Conservation (phyloP, 2,797 vertebrate species). For the Danio jaintianensis region DNA sequence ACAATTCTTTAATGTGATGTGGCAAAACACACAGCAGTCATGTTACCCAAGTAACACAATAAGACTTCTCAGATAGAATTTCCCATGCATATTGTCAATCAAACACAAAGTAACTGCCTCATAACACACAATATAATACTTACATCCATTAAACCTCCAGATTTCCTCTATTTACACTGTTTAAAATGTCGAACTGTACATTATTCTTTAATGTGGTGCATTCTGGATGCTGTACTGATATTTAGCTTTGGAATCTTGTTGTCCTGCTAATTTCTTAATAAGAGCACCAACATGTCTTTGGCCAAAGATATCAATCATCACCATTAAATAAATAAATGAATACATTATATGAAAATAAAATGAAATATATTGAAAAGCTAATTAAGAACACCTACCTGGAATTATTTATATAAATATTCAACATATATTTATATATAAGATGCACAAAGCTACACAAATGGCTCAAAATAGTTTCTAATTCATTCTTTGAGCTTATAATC, state of each 20-base stretch:
- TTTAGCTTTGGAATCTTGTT: background rate
- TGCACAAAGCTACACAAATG: slow-evolving; percentile 5
- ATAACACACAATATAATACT: slow-evolving; percentile 40
- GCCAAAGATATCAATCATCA: slow-evolving; percentile 27
- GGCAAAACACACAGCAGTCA: slow-evolving; percentile 23
- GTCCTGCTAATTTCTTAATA: background rate
- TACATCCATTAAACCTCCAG: slow-evolving; percentile 28
- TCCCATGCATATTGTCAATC: slow-evolving; percentile 50
- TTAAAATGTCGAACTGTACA: slow-evolving; percentile 8
- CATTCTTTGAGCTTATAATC: background rate
- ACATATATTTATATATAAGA: slow-evolving; percentile 20
- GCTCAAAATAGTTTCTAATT: slow-evolving; percentile 20
- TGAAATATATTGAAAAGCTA: background rate
- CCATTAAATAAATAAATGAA: slow-evolving; percentile 23
- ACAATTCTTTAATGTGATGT: slow-evolving; percentile 8
- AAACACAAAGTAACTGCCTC: slow-evolving; percentile 9
- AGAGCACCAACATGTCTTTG: slow-evolving; percentile 51
- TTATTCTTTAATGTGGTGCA: background rate
- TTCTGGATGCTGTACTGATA: slow-evolving; percentile 6
- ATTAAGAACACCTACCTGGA: slow-evolving; percentile 1
- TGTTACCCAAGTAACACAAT: slow-evolving; percentile 39
- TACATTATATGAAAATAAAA: slow-evolving; percentile 11
- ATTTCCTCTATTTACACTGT: slow-evolving; percentile 54
- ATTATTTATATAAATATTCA: slow-evolving; percentile 1
- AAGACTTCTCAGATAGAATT: slow-evolving; percentile 31